Conservation (phyloP, 2,888 invertebrate genomes). For the Pemphredon lugubris region DNA sequence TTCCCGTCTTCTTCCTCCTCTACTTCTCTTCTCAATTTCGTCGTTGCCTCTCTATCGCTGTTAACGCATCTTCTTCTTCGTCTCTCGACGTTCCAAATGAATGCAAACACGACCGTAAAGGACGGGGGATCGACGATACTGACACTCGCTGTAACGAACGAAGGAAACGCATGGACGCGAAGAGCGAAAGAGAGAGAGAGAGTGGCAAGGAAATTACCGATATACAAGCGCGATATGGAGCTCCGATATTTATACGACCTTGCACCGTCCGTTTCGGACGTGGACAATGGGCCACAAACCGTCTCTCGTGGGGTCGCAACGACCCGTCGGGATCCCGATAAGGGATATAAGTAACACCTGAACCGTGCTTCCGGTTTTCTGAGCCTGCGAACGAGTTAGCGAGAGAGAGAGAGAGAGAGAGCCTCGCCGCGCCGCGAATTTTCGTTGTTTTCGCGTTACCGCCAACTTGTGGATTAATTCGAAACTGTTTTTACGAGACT, state of each 20-base stretch:
- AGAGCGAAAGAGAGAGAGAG: constrained; percentile 40
- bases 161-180: constrained; percentile 21
- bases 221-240: constrained; percentile 51
- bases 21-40: too few relatives aligned
- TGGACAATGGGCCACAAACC: constrained; percentile 73
- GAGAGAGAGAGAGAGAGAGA: too few relatives aligned
- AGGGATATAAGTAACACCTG: constrained; percentile 73
- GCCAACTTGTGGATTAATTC: not conserved
- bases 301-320: constrained; percentile 62
- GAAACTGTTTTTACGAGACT: not conserved
- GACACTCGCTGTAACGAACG: too few relatives aligned
- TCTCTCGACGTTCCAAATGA: too few relatives aligned
- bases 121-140: too few relatives aligned
- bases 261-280: constrained; percentile 72
- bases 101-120: too few relatives aligned
- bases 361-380: constrained; percentile 76
- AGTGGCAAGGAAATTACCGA: constrained; percentile 49
- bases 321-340: constrained; percentile 71
- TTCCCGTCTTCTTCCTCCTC: too few relatives aligned
- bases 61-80: too few relatives aligned
- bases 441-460: constrained; percentile 20
- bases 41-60: too few relatives aligned
- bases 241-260: constrained; percentile 67
- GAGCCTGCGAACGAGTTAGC: constrained; percentile 30
- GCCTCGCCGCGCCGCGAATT: constrained; percentile 35